Evolutionary conservation across 2,797 vertebrate genomes (phyloP).

Genomic region (Syngnathus acus): DNA sequence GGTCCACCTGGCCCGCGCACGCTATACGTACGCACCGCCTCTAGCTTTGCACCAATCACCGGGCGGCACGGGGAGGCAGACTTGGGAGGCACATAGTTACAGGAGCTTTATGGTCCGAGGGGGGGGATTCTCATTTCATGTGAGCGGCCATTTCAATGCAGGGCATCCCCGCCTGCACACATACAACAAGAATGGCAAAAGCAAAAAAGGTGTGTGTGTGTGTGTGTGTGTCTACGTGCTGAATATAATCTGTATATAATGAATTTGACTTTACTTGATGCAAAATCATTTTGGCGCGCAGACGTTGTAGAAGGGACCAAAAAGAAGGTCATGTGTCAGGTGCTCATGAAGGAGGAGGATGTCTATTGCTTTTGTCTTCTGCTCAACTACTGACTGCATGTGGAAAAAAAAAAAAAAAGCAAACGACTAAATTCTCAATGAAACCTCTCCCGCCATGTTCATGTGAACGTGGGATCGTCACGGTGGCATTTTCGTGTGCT

Average conservation of each 20-base stretch:
- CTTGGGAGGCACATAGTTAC: slow-evolving; percentile 69
- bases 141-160: slow-evolving; percentile 48
- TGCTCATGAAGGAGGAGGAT: no score
- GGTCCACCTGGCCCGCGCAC: slow-evolving; percentile 33
- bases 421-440: not conserved
- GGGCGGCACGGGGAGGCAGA: slow-evolving; percentile 57
- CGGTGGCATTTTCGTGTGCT: not conserved
- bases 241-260: no score
- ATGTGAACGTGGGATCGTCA: not conserved
- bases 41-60: slow-evolving; percentile 58
- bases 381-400: no score
- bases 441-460: not conserved
- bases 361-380: no score
- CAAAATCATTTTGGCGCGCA: not conserved
- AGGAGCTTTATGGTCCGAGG: slow-evolving; percentile 55
- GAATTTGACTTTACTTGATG: no score
- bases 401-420: no score
- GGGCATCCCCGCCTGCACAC: slow-evolving; percentile 46
- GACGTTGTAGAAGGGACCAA: not conserved
- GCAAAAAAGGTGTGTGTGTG: no score
- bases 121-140: slow-evolving; percentile 11
- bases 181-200: not conserved
- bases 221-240: no score
- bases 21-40: slow-evolving; percentile 57
- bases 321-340: not conserved